Evolutionary conservation across 2,888 invertebrate species (phyloP).

Genomic region (Dolomedes plantarius): DNA sequence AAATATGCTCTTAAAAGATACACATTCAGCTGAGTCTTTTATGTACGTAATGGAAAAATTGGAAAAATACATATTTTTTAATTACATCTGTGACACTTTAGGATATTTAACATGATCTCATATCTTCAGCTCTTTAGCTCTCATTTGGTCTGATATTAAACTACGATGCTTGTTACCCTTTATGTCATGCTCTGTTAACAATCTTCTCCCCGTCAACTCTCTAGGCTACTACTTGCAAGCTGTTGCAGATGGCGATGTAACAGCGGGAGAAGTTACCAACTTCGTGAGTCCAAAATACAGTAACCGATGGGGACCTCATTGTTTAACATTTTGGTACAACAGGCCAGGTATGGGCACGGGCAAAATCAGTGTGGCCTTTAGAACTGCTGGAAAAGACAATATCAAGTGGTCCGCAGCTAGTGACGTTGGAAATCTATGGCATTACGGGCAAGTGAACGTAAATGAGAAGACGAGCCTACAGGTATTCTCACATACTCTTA

Average conservation of each 20-base stretch:
- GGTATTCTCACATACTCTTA: conserved; percentile 19
- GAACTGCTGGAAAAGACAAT: not conserved
- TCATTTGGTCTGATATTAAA: too few species aligned
- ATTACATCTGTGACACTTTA: too few species aligned
- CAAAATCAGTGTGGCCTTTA: conserved; percentile 35
- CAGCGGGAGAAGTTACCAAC: conserved; percentile 12
- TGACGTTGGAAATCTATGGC: conserved; percentile 55
- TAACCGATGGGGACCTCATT: conserved; percentile 44
- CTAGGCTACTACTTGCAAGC: conserved; percentile 67
- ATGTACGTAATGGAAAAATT: too few species aligned
- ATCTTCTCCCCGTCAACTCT: too few species aligned
- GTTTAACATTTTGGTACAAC: conserved; percentile 67
- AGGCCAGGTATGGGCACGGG: conserved; percentile 41
- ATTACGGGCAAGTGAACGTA: conserved; percentile 49
- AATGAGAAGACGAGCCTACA: conserved; percentile 3
- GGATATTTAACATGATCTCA: too few species aligned
- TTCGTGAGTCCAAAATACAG: conserved; percentile 30
- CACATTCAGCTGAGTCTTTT: too few species aligned
- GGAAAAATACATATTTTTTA: too few species aligned
- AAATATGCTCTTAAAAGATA: too few species aligned
- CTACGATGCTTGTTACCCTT: too few species aligned
- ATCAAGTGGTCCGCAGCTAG: conserved; percentile 30
- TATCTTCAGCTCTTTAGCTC: too few species aligned
- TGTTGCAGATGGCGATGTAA: not conserved
- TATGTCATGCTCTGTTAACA: too few species aligned